Base-by-base conservation (phyloP, 1,140 invertebrate genomes). In the Atta colombica region DNA sequence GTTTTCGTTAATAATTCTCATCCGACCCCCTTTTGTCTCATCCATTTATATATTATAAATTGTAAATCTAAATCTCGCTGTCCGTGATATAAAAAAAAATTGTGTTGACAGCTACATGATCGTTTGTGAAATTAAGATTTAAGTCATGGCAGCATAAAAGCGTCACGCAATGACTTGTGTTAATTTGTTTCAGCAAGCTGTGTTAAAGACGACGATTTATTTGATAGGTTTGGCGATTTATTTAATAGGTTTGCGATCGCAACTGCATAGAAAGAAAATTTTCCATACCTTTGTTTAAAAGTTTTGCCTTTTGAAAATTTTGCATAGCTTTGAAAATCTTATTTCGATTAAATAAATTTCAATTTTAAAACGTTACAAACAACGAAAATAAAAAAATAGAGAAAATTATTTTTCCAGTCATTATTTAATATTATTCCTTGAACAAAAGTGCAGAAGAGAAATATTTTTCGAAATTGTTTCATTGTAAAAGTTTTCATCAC, bases 51-150 rank as follows among this genome's bases (percentile, higher is more conserved):
- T 21, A 25, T 45, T 49, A 16, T 80, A 68, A 55, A 69, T 80
- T 35, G 14, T 55, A 39, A 35, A 25, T 75, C 12, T 60, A 75
- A 39, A 75, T 60, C 31, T 35, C 16, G 12, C 45, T 16, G 28
- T 39, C 16, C 16, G 18, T 28, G n/a, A n/a, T 68, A n/a, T 18
- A 35, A 68, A 55, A 80, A 25, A 55, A 80, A 55, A 55, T 39
- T 80, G 2, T 16, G 14, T 25, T 28, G 75, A 63, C 31, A 39
- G 58, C 31, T 35, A n/a, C 61, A 12, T 53, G 28, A 68, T 39
- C n/a, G 3, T 18, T 80, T 35, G 61, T n/a, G 77, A 78, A 78
- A 53, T 78, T 66, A 28, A 49, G 25, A 28, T 66, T 66, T 49
- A 78, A 66, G 39, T 78, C 39, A 16, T 66, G 60, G 12, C 45